Percentiles rank a stretch among this genome's conserved stretches.
phyloP scores from a whole-genome alignment of 1,140 invertebrate genomes.

The Choristoneura fumiferana region DNA sequence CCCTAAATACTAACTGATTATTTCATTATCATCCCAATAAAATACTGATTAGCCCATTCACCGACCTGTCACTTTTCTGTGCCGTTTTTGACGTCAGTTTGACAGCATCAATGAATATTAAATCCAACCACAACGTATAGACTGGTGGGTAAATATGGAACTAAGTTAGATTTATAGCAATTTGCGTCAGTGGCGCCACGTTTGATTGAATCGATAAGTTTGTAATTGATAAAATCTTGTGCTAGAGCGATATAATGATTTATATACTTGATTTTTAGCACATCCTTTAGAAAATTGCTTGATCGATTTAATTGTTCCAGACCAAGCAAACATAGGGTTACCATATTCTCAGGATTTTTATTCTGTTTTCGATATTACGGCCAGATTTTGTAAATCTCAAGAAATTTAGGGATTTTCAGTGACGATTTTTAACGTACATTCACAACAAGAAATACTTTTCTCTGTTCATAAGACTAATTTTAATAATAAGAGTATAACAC shows the following conservation, averaged over 20 bases:
- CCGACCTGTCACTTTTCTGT: not conserved
- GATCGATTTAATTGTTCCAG: not conserved
- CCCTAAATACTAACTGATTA: not conserved
- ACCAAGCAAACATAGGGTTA: too few species aligned
- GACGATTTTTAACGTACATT: too few species aligned
- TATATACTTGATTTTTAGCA: not conserved
- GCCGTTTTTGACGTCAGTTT: conserved; percentile 12
- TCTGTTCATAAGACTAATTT: too few species aligned
- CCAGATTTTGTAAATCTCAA: too few species aligned
- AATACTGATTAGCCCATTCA: conserved; percentile 29
- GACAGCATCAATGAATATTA: conserved; percentile 11
- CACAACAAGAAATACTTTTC: too few species aligned
- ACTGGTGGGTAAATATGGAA: not conserved
- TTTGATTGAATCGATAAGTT: not conserved
- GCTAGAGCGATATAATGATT: not conserved
- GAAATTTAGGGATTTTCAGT: too few species aligned
- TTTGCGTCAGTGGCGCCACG: not conserved
- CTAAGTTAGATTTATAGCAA: not conserved
- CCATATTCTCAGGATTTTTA: too few species aligned
- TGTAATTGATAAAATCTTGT: not conserved
- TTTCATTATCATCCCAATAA: conserved; percentile 8
- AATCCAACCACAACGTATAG: not conserved
- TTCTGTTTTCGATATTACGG: too few species aligned
- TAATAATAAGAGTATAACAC: too few species aligned
- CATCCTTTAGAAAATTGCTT: not conserved